Conservation (phyloP, 2,888 invertebrate species). For the Tenodera sinensis region DNA sequence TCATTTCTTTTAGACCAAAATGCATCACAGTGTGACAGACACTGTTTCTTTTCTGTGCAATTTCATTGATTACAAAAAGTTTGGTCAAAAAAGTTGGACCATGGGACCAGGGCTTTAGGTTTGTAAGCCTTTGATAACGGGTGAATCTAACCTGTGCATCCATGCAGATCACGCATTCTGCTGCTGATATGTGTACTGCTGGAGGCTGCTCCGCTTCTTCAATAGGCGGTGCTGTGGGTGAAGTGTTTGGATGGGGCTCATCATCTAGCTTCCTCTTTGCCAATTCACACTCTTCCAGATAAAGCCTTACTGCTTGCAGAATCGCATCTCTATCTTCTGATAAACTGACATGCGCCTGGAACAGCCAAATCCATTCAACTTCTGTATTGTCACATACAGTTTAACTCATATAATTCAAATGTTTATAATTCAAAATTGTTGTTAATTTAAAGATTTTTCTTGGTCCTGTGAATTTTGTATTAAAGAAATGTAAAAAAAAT, state of each 20-base stretch:
- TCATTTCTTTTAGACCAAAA: no score
- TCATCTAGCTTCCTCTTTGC: neutral
- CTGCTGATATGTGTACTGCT: constrained; percentile 40
- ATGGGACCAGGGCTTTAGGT: no score
- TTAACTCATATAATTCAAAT: no score
- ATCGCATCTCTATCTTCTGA: constrained; percentile 58
- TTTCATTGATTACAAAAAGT: no score
- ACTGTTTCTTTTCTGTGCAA: no score
- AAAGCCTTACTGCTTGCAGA: constrained; percentile 57
- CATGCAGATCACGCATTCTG: constrained; percentile 83
- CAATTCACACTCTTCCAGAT: constrained; percentile 15
- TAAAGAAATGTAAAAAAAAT: no score
- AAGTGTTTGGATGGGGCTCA: neutral
- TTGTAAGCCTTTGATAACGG: neutral
- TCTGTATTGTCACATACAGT: neutral
- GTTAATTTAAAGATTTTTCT: no score
- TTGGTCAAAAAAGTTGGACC: no score
- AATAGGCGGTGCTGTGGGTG: constrained; percentile 27
- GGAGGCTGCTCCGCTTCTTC: neutral
- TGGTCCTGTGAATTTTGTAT: no score
- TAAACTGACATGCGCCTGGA: constrained; percentile 54
- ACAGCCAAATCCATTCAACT: neutral
- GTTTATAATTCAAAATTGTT: no score
- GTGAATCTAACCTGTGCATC: constrained; percentile 46
- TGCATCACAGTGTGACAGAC: no score